Percentiles rank a stretch among this genome's conserved stretches.
Evolutionary conservation across 2,888 invertebrate species (phyloP).

Genomic region (Lasius platythorax): DNA sequence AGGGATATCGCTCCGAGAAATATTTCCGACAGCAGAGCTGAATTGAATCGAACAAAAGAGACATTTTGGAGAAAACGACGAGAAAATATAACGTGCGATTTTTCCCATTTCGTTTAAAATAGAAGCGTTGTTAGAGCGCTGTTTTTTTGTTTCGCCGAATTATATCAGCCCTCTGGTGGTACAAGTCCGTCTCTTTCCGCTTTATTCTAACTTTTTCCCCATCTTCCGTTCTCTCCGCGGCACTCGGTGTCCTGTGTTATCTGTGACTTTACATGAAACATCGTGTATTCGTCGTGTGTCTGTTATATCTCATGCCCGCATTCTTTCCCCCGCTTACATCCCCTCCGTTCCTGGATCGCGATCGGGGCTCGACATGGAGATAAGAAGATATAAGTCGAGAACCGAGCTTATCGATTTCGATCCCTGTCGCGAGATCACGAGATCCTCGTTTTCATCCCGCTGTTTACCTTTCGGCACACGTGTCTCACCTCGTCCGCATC

Average conservation of each 20-base stretch:
- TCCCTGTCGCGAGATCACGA: background rate
- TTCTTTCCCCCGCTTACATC: background rate
- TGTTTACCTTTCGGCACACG: background rate
- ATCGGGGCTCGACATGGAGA: conserved; percentile 4
- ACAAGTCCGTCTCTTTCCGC: conserved; percentile 45
- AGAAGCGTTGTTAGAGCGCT: background rate
- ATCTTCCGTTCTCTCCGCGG: background rate
- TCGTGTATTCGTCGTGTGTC: conserved; percentile 53
- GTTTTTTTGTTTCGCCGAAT: background rate
- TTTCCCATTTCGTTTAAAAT: background rate
- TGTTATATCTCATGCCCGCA: conserved; percentile 29
- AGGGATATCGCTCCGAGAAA: background rate
- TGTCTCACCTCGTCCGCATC: background rate
- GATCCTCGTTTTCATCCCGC: background rate
- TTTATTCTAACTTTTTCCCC: conserved; percentile 8
- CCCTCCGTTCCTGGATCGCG: background rate
- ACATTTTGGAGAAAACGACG: background rate
- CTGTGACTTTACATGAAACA: conserved; percentile 33
- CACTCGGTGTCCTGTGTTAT: conserved; percentile 45
- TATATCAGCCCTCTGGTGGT: conserved; percentile 42
- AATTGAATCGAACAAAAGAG: background rate
- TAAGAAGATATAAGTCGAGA: background rate
- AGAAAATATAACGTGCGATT: background rate
- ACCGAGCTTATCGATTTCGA: background rate
- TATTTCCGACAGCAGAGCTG: background rate